Conservation (phyloP, 2,888 invertebrate species). For the Andrena haemorrhoa region DNA sequence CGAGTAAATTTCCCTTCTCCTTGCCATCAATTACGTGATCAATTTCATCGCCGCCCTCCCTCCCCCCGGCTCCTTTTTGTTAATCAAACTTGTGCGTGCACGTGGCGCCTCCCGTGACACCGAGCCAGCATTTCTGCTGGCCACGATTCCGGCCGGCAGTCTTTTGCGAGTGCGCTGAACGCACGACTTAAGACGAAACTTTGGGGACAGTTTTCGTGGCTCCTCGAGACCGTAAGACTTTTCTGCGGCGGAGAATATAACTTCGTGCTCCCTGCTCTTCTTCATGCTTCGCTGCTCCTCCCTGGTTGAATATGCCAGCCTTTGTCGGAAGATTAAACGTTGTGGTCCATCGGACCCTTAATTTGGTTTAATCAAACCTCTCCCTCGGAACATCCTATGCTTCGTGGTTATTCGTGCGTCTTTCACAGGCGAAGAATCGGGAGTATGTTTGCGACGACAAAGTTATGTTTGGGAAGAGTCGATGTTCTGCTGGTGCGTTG, state of each 20-base stretch:
- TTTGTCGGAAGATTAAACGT: no score
- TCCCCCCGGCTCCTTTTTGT: neutral
- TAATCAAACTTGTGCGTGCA: neutral
- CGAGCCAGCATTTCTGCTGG: no score
- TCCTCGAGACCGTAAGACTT: neutral
- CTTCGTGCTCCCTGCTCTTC: no score
- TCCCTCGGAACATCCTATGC: neutral
- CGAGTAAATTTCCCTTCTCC: constrained; percentile 39
- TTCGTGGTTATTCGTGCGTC: neutral
- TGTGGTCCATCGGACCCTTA: no score
- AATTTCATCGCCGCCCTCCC: neutral
- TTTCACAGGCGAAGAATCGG: neutral
- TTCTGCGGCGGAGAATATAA: no score
- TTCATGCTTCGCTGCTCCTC: no score
- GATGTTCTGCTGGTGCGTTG: neutral
- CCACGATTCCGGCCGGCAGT: no score
- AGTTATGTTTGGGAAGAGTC: neutral
- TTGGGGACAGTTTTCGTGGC: neutral
- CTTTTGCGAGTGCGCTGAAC: neutral
- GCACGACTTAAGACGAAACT: neutral
- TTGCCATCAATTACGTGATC: constrained; percentile 31
- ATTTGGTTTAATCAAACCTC: no score
- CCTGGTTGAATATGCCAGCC: no score
- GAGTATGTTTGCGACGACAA: neutral
- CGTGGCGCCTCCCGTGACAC: neutral